Base-by-base conservation (phyloP, 2,113 vertebrate species). In the Podarcis cretensis region DNA sequence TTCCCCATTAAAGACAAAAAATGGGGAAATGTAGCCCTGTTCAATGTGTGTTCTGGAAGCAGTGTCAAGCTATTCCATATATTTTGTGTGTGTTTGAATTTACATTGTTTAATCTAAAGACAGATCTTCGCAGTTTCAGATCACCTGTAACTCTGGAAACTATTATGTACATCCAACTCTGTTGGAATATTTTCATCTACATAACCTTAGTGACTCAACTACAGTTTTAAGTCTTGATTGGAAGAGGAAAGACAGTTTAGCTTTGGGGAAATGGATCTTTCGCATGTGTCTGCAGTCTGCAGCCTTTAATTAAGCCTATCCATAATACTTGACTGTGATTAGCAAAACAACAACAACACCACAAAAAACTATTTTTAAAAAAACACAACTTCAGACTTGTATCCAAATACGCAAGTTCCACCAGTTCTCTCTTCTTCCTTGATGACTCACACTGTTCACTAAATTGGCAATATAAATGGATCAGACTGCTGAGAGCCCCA, bases 371-470 rank as follows among this genome's bases (percentile, higher is more conserved):
- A 12, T 54, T 48, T 48, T 54, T 9, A 27, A 23, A 3, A 68
- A 63, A 63, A 0, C 13, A 63, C 23, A 69, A 37, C 25, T 10
- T 84, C 20, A 57, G 65, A n/a, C 10, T 21, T 84, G 25, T 54
- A 84, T 59, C n/a, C 23, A 88, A 88, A 12, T 83, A 89, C 79
- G 77, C 43, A 89, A 91, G n/a, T 18, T 73, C 27, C 77, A 23
- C 1, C 75, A 2, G 25, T 76, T 63, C 57, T 71, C 13, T 48
- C 16, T 5, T 66, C 76, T 83, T 87, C 54, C 69, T 3, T 83
- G 82, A 20, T 43, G 1, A 63, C 69, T 87, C 32, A 88, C 13
- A 63, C 2, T 73, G 35, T 90, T 94, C 78, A 84, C 82, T 68
- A 32, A 81, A 69, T 21, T 65, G 85, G 18, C 25, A 20, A 21